Evolutionary conservation across 2,888 invertebrate species (phyloP).

Genomic region (Vanessa cardui): DNA sequence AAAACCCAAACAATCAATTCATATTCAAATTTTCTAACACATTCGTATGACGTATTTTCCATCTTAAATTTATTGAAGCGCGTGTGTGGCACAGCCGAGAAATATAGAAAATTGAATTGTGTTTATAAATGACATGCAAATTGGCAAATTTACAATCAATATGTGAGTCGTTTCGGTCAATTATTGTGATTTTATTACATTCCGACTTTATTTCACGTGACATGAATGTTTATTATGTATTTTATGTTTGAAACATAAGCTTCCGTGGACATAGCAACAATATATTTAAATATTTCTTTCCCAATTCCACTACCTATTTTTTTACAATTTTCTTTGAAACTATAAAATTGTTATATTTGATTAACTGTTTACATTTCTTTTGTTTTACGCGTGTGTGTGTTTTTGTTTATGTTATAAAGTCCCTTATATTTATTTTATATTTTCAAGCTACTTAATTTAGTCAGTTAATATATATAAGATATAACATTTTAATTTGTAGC

Average conservation of each 20-base stretch:
- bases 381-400: background rate
- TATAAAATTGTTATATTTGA: background rate
- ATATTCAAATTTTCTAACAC: conserved; percentile 30
- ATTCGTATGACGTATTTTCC: conserved; percentile 38
- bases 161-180: conserved; percentile 59
- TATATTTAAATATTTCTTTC: background rate
- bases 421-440: no score
- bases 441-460: no score
- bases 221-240: conserved; percentile 42
- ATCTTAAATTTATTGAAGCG: conserved; percentile 27
- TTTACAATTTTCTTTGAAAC: background rate
- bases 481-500: no score
- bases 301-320: background rate
- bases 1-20: conserved; percentile 22
- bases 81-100: conserved; percentile 46
- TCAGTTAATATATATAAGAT: no score
- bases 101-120: conserved; percentile 53
- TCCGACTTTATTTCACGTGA: conserved; percentile 51
- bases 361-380: background rate
- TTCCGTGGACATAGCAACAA: conserved; percentile 27
- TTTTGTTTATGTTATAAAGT: background rate
- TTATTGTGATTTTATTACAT: conserved; percentile 66
- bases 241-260: conserved; percentile 19
- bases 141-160: conserved; percentile 72
- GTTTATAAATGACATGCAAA: conserved; percentile 66